Evolutionary conservation across 2,888 invertebrate genomes (phyloP).

Genomic region (Meteorus colon): DNA sequence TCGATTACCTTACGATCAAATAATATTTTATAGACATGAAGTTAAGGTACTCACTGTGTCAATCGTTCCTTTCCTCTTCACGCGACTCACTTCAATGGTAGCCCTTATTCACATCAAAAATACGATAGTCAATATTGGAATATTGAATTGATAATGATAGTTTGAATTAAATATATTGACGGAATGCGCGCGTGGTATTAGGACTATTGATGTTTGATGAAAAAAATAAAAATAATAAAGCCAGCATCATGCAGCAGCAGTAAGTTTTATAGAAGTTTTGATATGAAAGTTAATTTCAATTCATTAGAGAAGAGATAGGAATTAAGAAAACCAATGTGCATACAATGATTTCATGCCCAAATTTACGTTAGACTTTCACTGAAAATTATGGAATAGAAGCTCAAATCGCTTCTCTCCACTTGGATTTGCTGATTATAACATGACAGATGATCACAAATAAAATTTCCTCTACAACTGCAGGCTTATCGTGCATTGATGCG

Average conservation of each 20-base stretch:
- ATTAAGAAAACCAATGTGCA: background rate
- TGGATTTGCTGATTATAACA: background rate
- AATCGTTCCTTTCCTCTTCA: slow-evolving; percentile 81
- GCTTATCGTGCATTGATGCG: background rate
- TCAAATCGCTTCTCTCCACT: background rate
- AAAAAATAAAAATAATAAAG: slow-evolving; percentile 2
- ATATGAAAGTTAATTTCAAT: background rate
- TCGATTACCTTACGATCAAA: slow-evolving; percentile 22
- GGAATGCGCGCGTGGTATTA: background rate
- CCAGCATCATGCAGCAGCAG: slow-evolving; percentile 4
- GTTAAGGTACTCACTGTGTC: slow-evolving; percentile 79
- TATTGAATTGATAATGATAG: slow-evolving; percentile 3
- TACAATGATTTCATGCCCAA: background rate
- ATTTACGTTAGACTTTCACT: background rate
- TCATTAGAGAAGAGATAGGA: background rate
- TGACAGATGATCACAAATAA: background rate
- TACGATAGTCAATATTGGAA: slow-evolving; percentile 16
- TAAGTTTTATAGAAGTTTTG: background rate
- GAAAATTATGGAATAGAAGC: background rate
- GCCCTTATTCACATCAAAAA: slow-evolving; percentile 75
- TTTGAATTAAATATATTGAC: background rate
- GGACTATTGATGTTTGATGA: background rate
- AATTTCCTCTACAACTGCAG: background rate
- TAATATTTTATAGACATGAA: slow-evolving; percentile 19
- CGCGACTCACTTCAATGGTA: slow-evolving; percentile 81